Evolutionary conservation across 1,140 invertebrate species (phyloP).

Genomic region (Rhysida immarginata): DNA sequence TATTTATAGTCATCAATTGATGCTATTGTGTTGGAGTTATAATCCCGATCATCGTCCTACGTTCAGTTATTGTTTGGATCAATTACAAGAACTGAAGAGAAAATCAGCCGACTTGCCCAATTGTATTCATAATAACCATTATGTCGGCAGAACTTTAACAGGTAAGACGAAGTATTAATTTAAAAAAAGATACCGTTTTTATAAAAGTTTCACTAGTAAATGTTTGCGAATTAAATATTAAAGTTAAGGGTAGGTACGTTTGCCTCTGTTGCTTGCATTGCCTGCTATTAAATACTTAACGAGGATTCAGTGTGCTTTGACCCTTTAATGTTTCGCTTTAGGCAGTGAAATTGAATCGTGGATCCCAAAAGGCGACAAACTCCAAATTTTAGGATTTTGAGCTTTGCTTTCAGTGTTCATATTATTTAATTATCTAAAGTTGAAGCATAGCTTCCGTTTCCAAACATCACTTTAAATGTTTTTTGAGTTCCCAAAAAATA

Average conservation of each 20-base stretch:
- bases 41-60: slow-evolving; percentile 54
- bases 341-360: slow-evolving; percentile 28
- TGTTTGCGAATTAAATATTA: not conserved
- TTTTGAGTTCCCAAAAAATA: no score
- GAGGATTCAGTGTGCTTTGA: not conserved
- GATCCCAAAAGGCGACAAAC: no score
- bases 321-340: not conserved
- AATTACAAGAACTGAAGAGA: slow-evolving; percentile 37
- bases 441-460: no score
- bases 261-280: not conserved
- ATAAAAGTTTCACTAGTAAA: not conserved
- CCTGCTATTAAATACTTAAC: not conserved
- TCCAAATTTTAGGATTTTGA: no score
- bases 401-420: no score
- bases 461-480: no score
- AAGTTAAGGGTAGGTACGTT: not conserved
- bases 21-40: slow-evolving; percentile 63
- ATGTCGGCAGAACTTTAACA: slow-evolving; percentile 16
- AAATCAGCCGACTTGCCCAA: slow-evolving; percentile 12
- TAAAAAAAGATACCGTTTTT: not conserved
- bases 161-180: not conserved
- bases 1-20: slow-evolving; percentile 57
- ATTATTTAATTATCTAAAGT: no score
- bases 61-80: slow-evolving; percentile 55
- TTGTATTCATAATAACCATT: slow-evolving; percentile 22